Conservation (phyloP, 2,888 invertebrate genomes). For the Hypomecis punctinalis region DNA sequence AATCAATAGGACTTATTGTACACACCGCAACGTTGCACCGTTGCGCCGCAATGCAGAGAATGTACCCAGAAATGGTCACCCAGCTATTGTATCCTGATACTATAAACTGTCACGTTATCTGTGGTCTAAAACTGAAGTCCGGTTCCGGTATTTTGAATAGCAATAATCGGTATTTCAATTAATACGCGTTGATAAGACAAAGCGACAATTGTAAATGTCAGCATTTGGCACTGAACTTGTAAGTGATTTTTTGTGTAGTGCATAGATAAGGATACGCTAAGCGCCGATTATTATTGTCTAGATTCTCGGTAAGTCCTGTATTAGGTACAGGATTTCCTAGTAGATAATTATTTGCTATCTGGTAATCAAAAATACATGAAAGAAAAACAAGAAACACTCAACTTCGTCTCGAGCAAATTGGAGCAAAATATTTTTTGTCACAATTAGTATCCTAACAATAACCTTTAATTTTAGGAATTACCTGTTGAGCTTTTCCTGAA, state of each 20-base stretch:
- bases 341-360: neutral
- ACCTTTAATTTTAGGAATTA: too few species aligned
- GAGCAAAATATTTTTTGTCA: too few species aligned
- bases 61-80: conserved; percentile 17
- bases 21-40: neutral
- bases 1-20: conserved; percentile 11
- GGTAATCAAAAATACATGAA: too few species aligned
- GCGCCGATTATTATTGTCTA: neutral
- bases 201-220: conserved; percentile 15
- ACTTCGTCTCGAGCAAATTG: too few species aligned
- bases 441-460: too few species aligned
- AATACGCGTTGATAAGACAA: conserved; percentile 10
- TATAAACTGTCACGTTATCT: neutral
- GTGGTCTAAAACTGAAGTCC: conserved; percentile 7
- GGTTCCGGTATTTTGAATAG: conserved; percentile 23
- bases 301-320: neutral
- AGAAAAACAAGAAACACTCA: too few species aligned
- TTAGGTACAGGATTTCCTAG: conserved; percentile 2
- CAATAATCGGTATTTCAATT: conserved; percentile 4
- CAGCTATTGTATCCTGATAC: conserved; percentile 10
- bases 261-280: neutral
- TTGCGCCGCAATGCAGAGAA: conserved; percentile 7
- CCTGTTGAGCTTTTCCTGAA: too few species aligned
- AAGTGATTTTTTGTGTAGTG: conserved; percentile 8
- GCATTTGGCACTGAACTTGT: conserved; percentile 9